These are phyloP conservation scores for Myripristis murdjan DNA, from an alignment of 2,797 vertebrate genomes.

Conservation along the genomic window DNA sequence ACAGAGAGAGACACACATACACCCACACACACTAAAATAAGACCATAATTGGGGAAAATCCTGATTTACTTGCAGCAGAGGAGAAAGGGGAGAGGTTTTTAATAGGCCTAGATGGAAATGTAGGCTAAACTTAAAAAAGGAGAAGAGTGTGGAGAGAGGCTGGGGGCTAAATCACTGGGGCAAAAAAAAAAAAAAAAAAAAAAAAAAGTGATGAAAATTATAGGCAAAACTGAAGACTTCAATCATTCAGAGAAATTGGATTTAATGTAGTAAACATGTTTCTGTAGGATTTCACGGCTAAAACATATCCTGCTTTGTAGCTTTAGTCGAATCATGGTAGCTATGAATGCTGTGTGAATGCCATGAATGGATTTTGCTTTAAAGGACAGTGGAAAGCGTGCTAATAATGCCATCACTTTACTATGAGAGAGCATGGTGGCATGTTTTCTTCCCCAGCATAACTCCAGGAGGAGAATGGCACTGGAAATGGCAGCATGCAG, in stretches of 20 bases:
- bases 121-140: not conserved
- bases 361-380: not conserved
- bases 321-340: not conserved
- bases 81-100: conserved; percentile 11
- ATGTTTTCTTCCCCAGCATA: too few relatives aligned
- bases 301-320: not conserved
- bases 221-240: not conserved
- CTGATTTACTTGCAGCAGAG: not conserved
- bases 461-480: too few relatives aligned
- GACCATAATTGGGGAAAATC: not conserved
- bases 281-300: not conserved
- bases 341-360: not conserved
- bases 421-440: too few relatives aligned
- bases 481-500: too few relatives aligned
- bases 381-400: not conserved
- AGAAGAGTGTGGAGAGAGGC: not conserved
- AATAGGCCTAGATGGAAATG: conserved; percentile 21
- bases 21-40: not conserved
- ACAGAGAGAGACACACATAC: not conserved
- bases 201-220: too few relatives aligned
- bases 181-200: too few relatives aligned
- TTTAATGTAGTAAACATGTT: not conserved
- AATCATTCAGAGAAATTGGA: not conserved
- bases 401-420: too few relatives aligned
- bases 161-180: too few relatives aligned